phyloP scores from a whole-genome alignment of 1,140 invertebrate genomes.

The Drosophila paulistorum region DNA sequence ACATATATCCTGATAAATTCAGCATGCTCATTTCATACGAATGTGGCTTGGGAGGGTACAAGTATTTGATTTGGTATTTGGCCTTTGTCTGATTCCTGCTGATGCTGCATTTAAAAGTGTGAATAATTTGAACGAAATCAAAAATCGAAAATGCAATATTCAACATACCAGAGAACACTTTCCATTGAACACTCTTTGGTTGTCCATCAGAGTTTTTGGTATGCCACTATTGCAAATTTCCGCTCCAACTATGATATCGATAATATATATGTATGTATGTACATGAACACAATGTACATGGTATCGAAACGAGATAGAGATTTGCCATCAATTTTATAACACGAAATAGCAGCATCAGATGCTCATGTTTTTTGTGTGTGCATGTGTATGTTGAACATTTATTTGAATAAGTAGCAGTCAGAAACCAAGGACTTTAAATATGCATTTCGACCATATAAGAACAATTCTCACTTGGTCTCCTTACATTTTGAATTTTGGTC shows the following conservation, averaged over 20 bases:
- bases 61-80: constrained; percentile 4
- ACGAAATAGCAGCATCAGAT: background rate
- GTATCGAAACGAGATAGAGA: constrained; percentile 3
- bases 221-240: constrained; percentile 9
- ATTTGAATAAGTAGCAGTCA: constrained; percentile 13
- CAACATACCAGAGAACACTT: background rate
- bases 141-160: constrained; percentile 20
- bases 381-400: constrained; percentile 1
- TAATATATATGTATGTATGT: too few species aligned
- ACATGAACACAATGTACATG: background rate
- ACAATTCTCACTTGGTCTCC: constrained; percentile 5
- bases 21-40: background rate
- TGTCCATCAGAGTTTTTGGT: constrained; percentile 3
- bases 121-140: constrained; percentile 7
- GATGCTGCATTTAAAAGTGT: constrained; percentile 2
- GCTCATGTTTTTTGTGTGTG: background rate
- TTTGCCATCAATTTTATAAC: constrained; percentile 5
- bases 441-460: background rate
- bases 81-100: background rate
- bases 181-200: background rate
- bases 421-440: constrained; percentile 7
- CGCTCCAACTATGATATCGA: constrained; percentile 4
- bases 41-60: background rate
- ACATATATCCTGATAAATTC: background rate
- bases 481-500: background rate